A percentile compares a stretch with the other conserved stretches of the same genome.
Conservation (phyloP, 2,113 vertebrate species). For the Scytalopus superciliaris region DNA sequence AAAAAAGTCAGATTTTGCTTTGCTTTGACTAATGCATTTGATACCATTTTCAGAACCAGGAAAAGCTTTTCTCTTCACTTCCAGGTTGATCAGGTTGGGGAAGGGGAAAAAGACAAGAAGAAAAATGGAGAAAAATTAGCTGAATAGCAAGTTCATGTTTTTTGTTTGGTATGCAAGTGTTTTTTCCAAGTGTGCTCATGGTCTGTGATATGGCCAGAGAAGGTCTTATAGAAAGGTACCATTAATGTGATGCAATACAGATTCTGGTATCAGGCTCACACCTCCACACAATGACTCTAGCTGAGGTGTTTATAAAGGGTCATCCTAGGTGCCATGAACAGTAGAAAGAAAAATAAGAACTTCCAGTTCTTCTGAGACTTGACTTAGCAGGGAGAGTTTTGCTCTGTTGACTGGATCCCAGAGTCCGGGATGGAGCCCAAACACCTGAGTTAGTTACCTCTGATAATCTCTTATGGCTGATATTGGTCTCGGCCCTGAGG, state of each 20-base stretch:
- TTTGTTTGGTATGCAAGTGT: not conserved
- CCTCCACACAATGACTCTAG: not conserved
- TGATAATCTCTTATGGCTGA: not conserved
- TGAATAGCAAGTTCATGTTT: not conserved
- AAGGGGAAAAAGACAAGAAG: not conserved
- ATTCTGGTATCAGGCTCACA: not conserved
- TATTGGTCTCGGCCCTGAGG: not conserved
- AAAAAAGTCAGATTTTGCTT: not conserved
- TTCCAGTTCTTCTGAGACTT: not conserved
- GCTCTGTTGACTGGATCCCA: rapidly evolving
- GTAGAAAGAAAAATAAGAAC: not conserved
- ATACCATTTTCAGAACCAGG: not conserved
- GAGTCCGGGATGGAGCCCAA: not conserved
- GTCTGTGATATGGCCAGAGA: not conserved
- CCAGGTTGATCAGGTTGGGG: rapidly evolving
- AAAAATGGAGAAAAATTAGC: not conserved
- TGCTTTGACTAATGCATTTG: not conserved
- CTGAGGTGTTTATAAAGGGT: not conserved
- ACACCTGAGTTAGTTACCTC: not conserved
- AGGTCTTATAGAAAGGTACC: not conserved
- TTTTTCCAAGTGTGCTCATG: not conserved
- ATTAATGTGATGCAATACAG: not conserved
- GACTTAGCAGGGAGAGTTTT: not conserved
- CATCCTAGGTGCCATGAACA: not conserved
- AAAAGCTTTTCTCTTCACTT: not conserved